Percentiles rank a stretch among this genome's conserved stretches.
Evolutionary conservation across 1,140 invertebrate genomes (phyloP).

Genomic region (Drosophila carrolli): DNA sequence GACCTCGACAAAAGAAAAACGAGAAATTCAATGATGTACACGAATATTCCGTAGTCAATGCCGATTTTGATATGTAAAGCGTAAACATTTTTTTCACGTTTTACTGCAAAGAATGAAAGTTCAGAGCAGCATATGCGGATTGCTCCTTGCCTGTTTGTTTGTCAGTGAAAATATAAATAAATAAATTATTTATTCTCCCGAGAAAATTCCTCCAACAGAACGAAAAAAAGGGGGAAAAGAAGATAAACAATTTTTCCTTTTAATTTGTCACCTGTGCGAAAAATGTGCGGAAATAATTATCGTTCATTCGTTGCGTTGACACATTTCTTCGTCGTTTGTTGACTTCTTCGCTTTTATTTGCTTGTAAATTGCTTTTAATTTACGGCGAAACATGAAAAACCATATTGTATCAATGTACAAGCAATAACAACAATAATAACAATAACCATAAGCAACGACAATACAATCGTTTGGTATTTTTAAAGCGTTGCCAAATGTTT

Average conservation of each 20-base stretch:
- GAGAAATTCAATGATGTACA: slow-evolving; percentile 2
- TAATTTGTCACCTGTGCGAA: slow-evolving; percentile 50
- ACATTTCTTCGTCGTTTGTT: slow-evolving; percentile 22
- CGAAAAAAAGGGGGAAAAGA: not conserved
- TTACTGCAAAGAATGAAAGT: slow-evolving; percentile 9
- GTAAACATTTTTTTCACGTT: slow-evolving; percentile 30
- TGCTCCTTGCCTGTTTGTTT: slow-evolving; percentile 9
- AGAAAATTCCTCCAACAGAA: slow-evolving; percentile 18
- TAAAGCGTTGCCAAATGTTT: slow-evolving; percentile 49
- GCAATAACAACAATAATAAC: slow-evolving; percentile 31
- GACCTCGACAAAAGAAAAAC: slow-evolving; percentile 1
- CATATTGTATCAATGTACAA: slow-evolving; percentile 21
- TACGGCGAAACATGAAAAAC: slow-evolving; percentile 11
- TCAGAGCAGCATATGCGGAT: slow-evolving; percentile 3
- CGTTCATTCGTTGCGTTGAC: slow-evolving; percentile 41
- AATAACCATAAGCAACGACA: slow-evolving; percentile 32
- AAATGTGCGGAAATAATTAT: slow-evolving; percentile 56
- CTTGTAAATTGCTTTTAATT: slow-evolving; percentile 55
- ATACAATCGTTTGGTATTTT: slow-evolving; percentile 39
- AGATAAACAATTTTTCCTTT: slow-evolving; percentile 17
- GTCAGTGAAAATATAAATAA: slow-evolving; percentile 40
- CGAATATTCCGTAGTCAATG: slow-evolving; percentile 5
- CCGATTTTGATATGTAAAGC: slow-evolving; percentile 19
- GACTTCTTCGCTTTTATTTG: slow-evolving; percentile 42
- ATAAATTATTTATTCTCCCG: slow-evolving; percentile 33